Evolutionary conservation across 2,797 vertebrate species (phyloP).

Genomic region (Gobio occitaniae): DNA sequence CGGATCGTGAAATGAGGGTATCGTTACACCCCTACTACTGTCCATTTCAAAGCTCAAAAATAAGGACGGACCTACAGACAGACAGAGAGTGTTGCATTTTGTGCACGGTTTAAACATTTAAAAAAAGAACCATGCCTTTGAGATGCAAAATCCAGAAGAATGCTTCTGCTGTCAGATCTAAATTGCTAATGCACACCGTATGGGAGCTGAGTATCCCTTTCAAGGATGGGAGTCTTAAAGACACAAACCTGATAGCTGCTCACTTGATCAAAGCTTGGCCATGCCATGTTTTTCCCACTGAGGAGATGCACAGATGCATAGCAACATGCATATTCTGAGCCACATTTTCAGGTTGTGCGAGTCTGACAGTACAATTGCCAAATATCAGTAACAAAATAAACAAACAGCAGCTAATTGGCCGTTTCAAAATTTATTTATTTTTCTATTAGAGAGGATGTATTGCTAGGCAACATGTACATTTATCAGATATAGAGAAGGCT

Average conservation of each 20-base stretch:
- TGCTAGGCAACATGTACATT: not conserved
- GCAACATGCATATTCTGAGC: slow-evolving; percentile 63
- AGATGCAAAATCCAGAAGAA: slow-evolving; percentile 79
- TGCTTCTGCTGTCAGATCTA: slow-evolving; percentile 78
- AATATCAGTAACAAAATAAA: slow-evolving; percentile 48
- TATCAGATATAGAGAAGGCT: not conserved
- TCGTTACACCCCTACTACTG: not conserved
- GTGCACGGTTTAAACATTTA: slow-evolving; percentile 61
- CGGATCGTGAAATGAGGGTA: too few relatives aligned
- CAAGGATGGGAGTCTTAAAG: slow-evolving; percentile 71
- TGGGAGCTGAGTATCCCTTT: slow-evolving; percentile 73
- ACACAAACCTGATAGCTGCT: slow-evolving; percentile 75
- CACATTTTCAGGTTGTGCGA: slow-evolving; percentile 63
- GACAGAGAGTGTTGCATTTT: slow-evolving; percentile 1
- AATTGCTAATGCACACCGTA: slow-evolving; percentile 80
- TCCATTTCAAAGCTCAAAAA: slow-evolving; percentile 50
- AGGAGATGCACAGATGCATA: slow-evolving; percentile 69
- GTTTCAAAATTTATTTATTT: slow-evolving; percentile 30
- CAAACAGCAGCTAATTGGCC: slow-evolving; percentile 31
- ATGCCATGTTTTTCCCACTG: slow-evolving; percentile 63
- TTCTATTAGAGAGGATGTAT: not conserved
- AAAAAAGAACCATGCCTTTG: slow-evolving; percentile 71
- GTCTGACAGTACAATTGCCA: slow-evolving; percentile 49
- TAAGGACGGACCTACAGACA: not conserved
- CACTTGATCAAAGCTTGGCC: slow-evolving; percentile 76